A percentile compares a stretch with the other conserved stretches of the same genome.
These are phyloP conservation scores for Ceuthmochares aereus DNA, from an alignment of 2,113 vertebrate species.

Conservation along the genomic window DNA sequence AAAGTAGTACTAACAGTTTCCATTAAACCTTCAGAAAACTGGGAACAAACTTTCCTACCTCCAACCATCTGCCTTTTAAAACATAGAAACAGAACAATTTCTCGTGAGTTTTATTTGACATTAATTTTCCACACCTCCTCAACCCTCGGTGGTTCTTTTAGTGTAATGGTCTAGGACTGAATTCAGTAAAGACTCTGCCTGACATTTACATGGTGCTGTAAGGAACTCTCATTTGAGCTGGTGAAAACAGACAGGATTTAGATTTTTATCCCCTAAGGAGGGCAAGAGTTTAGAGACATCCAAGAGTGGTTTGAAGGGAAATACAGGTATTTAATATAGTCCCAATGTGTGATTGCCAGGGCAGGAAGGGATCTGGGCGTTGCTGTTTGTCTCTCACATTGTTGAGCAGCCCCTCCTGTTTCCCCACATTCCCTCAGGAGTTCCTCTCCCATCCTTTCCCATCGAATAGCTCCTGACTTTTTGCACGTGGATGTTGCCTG, in stretches of 20 bases:
- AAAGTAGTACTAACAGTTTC: background rate
- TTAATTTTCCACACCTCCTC: background rate
- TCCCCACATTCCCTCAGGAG: slow-evolving; percentile 5
- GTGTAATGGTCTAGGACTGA: background rate
- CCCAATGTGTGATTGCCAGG: background rate
- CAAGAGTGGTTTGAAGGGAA: background rate
- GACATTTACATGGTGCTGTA: background rate
- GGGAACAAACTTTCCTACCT: background rate
- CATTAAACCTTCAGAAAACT: background rate
- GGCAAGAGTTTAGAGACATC: background rate
- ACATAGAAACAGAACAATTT: background rate
- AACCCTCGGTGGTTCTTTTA: background rate
- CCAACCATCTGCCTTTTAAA: background rate
- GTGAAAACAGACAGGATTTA: background rate
- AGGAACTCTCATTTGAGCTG: background rate
- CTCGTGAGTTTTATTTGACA: background rate
- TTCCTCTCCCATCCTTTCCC: slow-evolving; percentile 51
- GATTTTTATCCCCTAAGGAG: background rate
- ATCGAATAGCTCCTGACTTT: slow-evolving; percentile 3
- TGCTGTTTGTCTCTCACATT: background rate
- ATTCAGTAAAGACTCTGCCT: background rate
- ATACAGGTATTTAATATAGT: background rate
- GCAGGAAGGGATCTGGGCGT: slow-evolving; percentile 58
- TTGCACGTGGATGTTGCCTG: background rate
- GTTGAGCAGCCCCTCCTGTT: background rate